Percentiles rank a stretch among this genome's conserved stretches.
phyloP scores from a whole-genome alignment of 2,113 vertebrate species.

The Actenoides lindsayi region DNA sequence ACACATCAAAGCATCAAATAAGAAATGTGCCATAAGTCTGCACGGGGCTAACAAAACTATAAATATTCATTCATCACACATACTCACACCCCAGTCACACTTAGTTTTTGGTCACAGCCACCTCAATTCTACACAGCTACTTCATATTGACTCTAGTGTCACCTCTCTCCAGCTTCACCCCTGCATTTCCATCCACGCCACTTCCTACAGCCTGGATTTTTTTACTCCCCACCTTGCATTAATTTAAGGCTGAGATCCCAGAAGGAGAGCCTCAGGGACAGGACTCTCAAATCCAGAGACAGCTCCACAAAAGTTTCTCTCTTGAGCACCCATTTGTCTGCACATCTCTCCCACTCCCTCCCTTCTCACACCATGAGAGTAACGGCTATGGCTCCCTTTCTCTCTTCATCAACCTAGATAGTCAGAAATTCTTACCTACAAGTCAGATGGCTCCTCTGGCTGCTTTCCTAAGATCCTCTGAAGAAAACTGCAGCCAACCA shows the following conservation, averaged over 20 bases:
- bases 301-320: neutral
- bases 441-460: neutral
- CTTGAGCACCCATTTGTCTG: neutral
- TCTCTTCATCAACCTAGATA: neutral
- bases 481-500: neutral
- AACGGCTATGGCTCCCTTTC: neutral
- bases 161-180: neutral
- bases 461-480: neutral
- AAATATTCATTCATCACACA: neutral
- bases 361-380: neutral
- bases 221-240: neutral
- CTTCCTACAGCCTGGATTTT: neutral
- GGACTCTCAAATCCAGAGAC: neutral
- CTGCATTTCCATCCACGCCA: neutral
- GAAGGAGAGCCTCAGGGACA: neutral
- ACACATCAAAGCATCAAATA: neutral
- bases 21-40: neutral
- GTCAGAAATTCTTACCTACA: neutral
- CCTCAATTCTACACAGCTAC: neutral
- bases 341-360: neutral
- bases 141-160: neutral
- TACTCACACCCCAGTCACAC: accelerated
- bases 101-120: neutral
- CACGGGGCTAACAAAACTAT: neutral
- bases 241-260: neutral